Evolutionary conservation across 2,797 vertebrate genomes (phyloP).

Genomic region (Anomalospiza imberbis): DNA sequence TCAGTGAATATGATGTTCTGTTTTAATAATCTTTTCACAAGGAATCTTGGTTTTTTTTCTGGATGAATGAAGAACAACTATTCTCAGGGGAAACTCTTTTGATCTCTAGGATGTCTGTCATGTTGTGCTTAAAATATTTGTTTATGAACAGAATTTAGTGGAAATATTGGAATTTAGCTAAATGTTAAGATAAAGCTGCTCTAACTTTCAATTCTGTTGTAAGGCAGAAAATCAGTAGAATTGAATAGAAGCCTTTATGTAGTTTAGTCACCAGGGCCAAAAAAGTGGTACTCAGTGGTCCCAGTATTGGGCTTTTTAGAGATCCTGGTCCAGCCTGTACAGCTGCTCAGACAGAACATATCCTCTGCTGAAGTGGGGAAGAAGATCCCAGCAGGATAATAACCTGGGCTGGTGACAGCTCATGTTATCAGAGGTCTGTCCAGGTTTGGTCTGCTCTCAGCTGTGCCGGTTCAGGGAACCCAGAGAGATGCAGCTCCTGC

Average conservation of each 20-base stretch:
- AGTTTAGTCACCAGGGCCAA: background rate
- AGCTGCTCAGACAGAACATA: background rate
- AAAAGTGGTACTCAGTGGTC: background rate
- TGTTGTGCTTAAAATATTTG: background rate
- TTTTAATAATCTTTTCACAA: conserved; percentile 20
- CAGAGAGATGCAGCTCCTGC: background rate
- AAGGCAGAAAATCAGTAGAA: background rate
- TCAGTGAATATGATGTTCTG: background rate
- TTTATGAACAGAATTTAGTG: background rate
- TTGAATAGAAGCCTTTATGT: background rate
- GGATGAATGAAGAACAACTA: background rate
- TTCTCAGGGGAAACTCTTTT: background rate
- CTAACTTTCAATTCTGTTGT: background rate
- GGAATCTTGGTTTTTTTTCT: background rate
- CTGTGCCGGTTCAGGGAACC: no score
- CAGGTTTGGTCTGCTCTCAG: no score
- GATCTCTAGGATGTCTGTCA: background rate
- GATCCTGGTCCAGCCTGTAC: background rate
- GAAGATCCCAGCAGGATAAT: background rate
- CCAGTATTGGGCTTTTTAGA: background rate
- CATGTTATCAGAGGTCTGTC: accelerated
- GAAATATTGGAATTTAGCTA: background rate
- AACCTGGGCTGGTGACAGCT: background rate
- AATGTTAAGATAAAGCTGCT: background rate
- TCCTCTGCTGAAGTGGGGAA: background rate